Conservation (phyloP, 2,888 invertebrate species). For the Pimpla rufipes region DNA sequence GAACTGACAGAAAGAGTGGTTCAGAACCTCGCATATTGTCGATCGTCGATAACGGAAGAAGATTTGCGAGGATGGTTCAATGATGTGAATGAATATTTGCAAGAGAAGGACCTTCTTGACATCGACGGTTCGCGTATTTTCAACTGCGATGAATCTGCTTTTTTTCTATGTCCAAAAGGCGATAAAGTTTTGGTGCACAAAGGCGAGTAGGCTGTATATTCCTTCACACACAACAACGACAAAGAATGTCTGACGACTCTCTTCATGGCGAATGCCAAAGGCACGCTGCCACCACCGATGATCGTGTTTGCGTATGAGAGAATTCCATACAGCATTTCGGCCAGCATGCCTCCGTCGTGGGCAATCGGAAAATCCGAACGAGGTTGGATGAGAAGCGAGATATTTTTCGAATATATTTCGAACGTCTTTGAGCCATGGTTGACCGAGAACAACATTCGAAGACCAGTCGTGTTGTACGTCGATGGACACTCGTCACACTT, state of each 20-base stretch:
- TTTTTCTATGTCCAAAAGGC: slow-evolving; percentile 37
- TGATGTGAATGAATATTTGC: slow-evolving; percentile 23
- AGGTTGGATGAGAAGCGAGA: slow-evolving; percentile 61
- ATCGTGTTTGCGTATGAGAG: slow-evolving; percentile 1
- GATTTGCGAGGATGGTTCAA: slow-evolving; percentile 47
- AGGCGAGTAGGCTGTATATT: slow-evolving; percentile 43
- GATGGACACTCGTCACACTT: slow-evolving; percentile 73
- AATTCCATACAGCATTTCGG: neutral
- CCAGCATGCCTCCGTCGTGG: slow-evolving; percentile 17
- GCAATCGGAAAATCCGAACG: slow-evolving; percentile 39
- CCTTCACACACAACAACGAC: slow-evolving; percentile 5
- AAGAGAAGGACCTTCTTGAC: neutral
- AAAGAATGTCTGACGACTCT: slow-evolving; percentile 19
- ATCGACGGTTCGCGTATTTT: slow-evolving; percentile 37
- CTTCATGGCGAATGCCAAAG: neutral
- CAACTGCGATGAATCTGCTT: slow-evolving; percentile 48
- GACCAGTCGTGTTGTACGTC: slow-evolving; percentile 67
- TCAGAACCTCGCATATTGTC: slow-evolving; percentile 42
- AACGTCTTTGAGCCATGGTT: slow-evolving; percentile 66
- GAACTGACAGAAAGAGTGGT: slow-evolving; percentile 39
- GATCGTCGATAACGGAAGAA: slow-evolving; percentile 60
- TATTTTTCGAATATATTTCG: slow-evolving; percentile 62
- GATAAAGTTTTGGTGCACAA: slow-evolving; percentile 35
- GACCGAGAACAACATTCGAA: slow-evolving; percentile 47
- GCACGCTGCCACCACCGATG: slow-evolving; percentile 14